A percentile compares a stretch with the other conserved stretches of the same genome.
These are phyloP conservation scores for Brachylomia viminalis DNA, from an alignment of 2,888 invertebrate genomes.

Conservation along the genomic window DNA sequence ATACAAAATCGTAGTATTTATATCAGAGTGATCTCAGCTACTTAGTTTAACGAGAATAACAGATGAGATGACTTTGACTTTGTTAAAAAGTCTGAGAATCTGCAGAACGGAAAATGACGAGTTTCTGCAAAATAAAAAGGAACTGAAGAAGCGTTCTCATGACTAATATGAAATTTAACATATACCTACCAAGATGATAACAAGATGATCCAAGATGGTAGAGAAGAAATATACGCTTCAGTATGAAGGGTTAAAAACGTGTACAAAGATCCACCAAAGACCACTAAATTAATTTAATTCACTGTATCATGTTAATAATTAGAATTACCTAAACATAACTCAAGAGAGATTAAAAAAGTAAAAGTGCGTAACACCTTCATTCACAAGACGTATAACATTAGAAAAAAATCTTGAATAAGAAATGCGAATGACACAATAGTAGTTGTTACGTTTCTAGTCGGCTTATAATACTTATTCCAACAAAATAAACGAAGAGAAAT, in stretches of 20 bases:
- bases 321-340: constrained; percentile 12
- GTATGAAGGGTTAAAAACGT: background rate
- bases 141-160: background rate
- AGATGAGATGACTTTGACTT: constrained; percentile 20
- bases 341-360: constrained; percentile 53
- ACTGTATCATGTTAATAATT: constrained; percentile 4
- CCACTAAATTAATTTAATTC: background rate
- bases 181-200: background rate
- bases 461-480: background rate
- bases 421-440: constrained; percentile 22
- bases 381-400: constrained; percentile 34
- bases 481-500: constrained; percentile 16
- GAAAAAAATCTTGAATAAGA: constrained; percentile 23
- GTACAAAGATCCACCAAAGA: background rate
- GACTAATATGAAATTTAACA: constrained; percentile 4
- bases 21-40: constrained; percentile 57
- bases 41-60: constrained; percentile 34
- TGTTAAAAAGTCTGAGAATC: constrained; percentile 16
- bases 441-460: constrained; percentile 11
- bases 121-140: constrained; percentile 13
- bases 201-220: background rate
- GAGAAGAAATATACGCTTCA: background rate
- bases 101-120: constrained; percentile 4
- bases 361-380: constrained; percentile 46
- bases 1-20: constrained; percentile 50